Evolutionary conservation across 2,797 vertebrate genomes (phyloP), one percentile per base, ranked within the genome.

Genomic region (Mastacembelus armatus): DNA sequence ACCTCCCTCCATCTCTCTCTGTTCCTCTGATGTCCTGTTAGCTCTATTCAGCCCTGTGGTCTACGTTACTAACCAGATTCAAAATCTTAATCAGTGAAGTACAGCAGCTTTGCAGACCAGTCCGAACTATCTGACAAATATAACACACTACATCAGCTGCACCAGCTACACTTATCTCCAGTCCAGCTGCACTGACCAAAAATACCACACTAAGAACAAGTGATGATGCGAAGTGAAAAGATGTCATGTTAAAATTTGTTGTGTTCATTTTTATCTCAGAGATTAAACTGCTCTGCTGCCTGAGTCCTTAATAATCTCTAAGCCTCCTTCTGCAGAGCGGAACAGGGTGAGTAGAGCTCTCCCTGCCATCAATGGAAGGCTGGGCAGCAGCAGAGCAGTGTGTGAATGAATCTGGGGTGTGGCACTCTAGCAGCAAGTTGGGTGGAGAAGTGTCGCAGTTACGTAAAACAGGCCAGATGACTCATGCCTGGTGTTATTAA

Each of bases 321-420:
- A 79, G 52, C 45, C 0, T n/a, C 44, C 18, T 14, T 68, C 38
- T 79, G 66, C 59, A 52, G 80, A 36, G 4, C 57, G 54, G 47
- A 66, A 19, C 39, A 40, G 52, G 69, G 66, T 71, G 71, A 83
- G 60, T 59, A 51, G 65, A 36, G 54, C 76, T 67, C 65, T 68
- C 77, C 7, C 56, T 16, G 7, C 74, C 80, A 83, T 89, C 90
- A 90, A 89, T 88, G 87, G 68, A 76, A 87, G 82, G 84, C 81
- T 62, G 83, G 76, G 73, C 85, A 81, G 78, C 78, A 48, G 83
- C 77, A 54, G 56, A 77, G 77, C 60, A 48, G 68, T 71, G 79
- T 85, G 80, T 92, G 87, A 91, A 91, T 92, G 89, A 89, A 81
- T 87, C 59, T 72, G 73, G 89, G 90, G 88, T 89, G 91, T 90